Percentiles rank a stretch among this genome's conserved stretches.
These are phyloP conservation scores for Sinodicranocentrus sp. DNA, from an alignment of 2,888 invertebrate genomes.

Conservation along the genomic window DNA sequence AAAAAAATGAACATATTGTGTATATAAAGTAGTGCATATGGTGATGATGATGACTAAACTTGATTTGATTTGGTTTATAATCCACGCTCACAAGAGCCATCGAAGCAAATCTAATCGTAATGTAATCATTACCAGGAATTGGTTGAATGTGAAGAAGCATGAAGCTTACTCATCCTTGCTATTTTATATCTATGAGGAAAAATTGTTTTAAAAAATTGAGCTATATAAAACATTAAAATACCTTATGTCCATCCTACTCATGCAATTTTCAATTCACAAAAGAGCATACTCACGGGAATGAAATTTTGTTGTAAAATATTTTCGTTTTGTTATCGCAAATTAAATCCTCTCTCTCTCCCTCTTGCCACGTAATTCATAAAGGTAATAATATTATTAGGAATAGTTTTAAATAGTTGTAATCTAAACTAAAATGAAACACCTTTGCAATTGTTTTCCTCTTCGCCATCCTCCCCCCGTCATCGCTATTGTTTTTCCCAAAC, in stretches of 20 bases:
- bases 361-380: neutral
- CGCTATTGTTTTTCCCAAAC: neutral
- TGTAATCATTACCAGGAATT: slow-evolving; percentile 37
- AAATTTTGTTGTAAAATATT: too few species aligned
- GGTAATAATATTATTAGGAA: neutral
- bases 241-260: too few species aligned
- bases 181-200: too few species aligned
- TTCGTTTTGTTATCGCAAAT: too few species aligned
- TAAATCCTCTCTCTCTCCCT: too few species aligned
- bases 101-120: slow-evolving; percentile 55
- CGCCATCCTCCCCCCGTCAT: neutral
- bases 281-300: too few species aligned
- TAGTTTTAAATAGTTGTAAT: neutral
- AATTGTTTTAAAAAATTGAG: too few species aligned
- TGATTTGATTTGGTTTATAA: slow-evolving; percentile 7
- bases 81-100: neutral
- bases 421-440: neutral
- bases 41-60: slow-evolving; percentile 3
- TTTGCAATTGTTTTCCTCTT: neutral
- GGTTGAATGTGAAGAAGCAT: slow-evolving; percentile 17
- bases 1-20: neutral
- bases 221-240: too few species aligned
- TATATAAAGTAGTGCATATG: neutral
- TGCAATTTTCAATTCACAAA: too few species aligned
- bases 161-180: slow-evolving; percentile 32